Evolutionary conservation across 1,140 invertebrate species (phyloP).

Genomic region (Achroia grisella): DNA sequence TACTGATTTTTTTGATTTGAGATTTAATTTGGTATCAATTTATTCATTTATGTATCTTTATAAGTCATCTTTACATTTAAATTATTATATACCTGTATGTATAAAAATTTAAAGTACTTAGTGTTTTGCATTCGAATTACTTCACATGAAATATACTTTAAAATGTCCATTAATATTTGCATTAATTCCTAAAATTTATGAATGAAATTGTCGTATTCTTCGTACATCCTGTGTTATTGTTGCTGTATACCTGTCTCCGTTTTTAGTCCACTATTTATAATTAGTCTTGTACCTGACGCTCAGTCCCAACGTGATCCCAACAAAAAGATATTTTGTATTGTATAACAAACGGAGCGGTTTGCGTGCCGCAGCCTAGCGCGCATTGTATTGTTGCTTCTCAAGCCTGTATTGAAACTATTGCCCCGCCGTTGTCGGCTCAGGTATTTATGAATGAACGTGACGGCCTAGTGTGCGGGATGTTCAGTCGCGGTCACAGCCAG

Average conservation of each 20-base stretch:
- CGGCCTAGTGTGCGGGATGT: conserved; percentile 42
- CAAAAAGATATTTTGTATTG: conserved; percentile 46
- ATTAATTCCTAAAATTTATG: conserved; percentile 40
- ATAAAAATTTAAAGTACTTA: no score
- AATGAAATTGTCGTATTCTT: conserved; percentile 43
- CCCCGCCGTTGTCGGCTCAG: conserved; percentile 33
- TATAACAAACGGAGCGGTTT: conserved; percentile 51
- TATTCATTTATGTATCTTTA: no score
- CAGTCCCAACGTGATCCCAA: conserved; percentile 35
- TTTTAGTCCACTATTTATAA: conserved; percentile 46
- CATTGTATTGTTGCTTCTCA: conserved; percentile 40
- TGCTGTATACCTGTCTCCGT: conserved; percentile 37
- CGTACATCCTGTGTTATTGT: conserved; percentile 55
- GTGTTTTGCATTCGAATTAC: no score
- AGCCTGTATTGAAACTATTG: conserved; percentile 34
- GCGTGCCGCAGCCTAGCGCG: conserved; percentile 28
- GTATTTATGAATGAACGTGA: conserved; percentile 73
- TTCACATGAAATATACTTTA: neutral
- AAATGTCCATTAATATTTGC: conserved; percentile 9
- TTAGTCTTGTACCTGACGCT: conserved; percentile 53
- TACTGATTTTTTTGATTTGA: no score
- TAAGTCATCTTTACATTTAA: no score
- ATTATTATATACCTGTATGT: no score
- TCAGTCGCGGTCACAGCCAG: conserved; percentile 57
- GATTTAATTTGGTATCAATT: no score